Evolutionary conservation across 2,797 vertebrate genomes (phyloP), one percentile per base, ranked within the genome.

Genomic region (Galaxias olidus): DNA sequence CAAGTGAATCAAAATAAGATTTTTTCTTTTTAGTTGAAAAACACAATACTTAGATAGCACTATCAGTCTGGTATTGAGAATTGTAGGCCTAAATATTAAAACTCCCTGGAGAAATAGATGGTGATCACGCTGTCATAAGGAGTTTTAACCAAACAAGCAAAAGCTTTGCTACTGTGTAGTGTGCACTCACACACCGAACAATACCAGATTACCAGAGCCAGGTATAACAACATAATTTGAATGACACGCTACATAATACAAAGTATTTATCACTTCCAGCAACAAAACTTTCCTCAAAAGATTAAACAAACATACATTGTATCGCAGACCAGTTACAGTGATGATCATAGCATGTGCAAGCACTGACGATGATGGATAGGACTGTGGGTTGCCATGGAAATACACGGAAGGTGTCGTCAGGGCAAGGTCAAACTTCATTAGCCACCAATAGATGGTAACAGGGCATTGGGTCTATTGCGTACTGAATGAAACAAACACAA

Each of bases 41-140:
- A 74, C 84, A 86, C 66, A 70, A 87, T 77, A 88, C 76, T 72
- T 61, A 83, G 59, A 87, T 66, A 81, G 75, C 77, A 77, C 75
- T 42, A 72, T 78, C 65, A 70, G 66, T 73, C 81, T 48, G 75
- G 76, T 68, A 51, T 76, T 62, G 75, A 74, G 68, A 61, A 75
- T 72, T 60, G 71, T 66, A 54, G 65, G 65, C 63, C 46, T 61
- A 30, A 2, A 30, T 30, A 6, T 62, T 65, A 70, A 8, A 18
- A 74, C 57, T 67, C 64, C 69, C 20, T 76, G 72, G 53, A 65
- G 19, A 30, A 61, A 59, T 67, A 76, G 67, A 68, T 71, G 66
- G 72, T 71, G 71, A 71, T 64, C 49, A 72, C 69, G 67, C 75
- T 63, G 69, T 80, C 73, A 75, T 70, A 43, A 74, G 62, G 73